phyloP scores from a whole-genome alignment of 2,797 vertebrate species.

The Rhincodon typus region DNA sequence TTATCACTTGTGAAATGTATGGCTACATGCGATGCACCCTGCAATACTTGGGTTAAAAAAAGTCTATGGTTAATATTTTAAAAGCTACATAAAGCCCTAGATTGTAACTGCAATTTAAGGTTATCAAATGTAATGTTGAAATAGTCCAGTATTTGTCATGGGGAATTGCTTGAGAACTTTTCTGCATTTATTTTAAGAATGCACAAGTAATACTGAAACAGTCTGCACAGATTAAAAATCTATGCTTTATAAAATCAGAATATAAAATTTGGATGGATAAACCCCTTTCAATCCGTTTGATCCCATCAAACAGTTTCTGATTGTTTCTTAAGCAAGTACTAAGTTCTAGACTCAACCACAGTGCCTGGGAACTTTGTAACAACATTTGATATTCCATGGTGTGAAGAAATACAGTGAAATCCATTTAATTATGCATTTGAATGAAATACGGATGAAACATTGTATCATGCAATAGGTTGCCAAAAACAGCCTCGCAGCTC shows the following conservation, averaged over 20 bases:
- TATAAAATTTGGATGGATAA: neutral
- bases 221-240: neutral
- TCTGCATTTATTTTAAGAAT: neutral
- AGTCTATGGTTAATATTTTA: neutral
- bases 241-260: neutral
- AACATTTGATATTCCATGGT: neutral
- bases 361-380: neutral
- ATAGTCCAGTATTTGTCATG: neutral
- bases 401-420: neutral
- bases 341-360: neutral
- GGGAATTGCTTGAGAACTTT: neutral
- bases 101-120: neutral
- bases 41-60: neutral
- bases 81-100: neutral
- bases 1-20: neutral
- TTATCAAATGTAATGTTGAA: slow-evolving; percentile 5
- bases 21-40: neutral
- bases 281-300: neutral
- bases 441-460: neutral
- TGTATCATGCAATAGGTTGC: neutral
- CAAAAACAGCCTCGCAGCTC: neutral
- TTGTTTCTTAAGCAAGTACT: neutral
- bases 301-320: neutral
- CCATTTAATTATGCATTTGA: neutral
- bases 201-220: too few relatives aligned